Evolutionary conservation across 2,888 invertebrate species (phyloP).

Genomic region (Macrophya alboannulata): DNA sequence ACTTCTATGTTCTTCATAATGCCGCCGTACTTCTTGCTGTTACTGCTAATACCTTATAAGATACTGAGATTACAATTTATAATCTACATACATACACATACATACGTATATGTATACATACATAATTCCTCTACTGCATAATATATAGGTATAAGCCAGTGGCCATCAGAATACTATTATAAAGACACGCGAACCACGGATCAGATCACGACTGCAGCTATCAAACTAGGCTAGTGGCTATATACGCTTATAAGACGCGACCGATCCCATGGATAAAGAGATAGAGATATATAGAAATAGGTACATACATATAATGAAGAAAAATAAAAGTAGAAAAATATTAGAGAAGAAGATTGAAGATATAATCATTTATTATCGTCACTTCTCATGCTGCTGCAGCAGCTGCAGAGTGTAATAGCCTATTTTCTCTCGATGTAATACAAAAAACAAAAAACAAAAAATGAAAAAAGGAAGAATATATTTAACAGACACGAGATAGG

Average conservation of each 20-base stretch:
- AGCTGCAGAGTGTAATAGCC: not conserved
- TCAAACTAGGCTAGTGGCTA: not conserved
- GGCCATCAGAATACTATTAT: not conserved
- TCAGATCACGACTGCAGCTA: slow-evolving; percentile 1
- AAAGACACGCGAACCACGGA: slow-evolving; percentile 5
- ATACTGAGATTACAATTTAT: slow-evolving; percentile 48
- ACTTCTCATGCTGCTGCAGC: not conserved
- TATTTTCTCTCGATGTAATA: not conserved
- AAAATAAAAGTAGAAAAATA: no score
- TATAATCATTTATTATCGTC: not conserved
- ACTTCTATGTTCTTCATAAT: not conserved
- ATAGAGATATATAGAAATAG: not conserved
- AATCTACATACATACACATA: slow-evolving; percentile 16
- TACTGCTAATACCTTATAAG: slow-evolving; percentile 36
- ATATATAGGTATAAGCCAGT: not conserved
- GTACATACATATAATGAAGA: not conserved
- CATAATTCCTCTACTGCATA: no score
- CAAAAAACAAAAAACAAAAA: slow-evolving; percentile 1
- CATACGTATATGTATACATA: not conserved
- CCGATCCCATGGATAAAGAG: not conserved
- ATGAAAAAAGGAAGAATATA: slow-evolving; percentile 33
- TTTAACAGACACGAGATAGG: not conserved
- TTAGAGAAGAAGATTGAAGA: not conserved
- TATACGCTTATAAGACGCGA: not conserved
- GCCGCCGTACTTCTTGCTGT: not conserved